Percentiles rank a stretch among this genome's conserved stretches.
These are phyloP conservation scores for Enhydra lutris DNA, from an alignment of 2,113 vertebrate species.

Conservation along the genomic window DNA sequence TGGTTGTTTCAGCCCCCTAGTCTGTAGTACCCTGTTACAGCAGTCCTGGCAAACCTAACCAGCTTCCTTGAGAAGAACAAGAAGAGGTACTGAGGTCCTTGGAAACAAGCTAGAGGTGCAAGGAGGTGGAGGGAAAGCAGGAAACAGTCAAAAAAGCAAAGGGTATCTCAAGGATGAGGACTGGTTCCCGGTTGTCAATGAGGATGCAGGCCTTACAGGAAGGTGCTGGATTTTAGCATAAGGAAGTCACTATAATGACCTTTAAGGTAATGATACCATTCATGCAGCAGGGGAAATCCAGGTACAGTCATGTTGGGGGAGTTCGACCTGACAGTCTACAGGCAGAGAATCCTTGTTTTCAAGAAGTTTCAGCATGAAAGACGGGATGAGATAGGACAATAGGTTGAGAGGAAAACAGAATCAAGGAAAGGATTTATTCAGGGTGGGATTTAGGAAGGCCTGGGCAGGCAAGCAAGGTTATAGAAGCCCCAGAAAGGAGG, in stretches of 20 bases:
- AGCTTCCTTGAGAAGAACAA: neutral
- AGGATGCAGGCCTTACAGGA: neutral
- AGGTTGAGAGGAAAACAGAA: neutral
- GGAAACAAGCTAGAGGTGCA: neutral
- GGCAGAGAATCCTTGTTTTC: neutral
- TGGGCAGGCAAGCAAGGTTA: neutral
- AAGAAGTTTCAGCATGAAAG: neutral
- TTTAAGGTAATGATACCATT: slow-evolving; percentile 1
- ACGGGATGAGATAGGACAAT: neutral
- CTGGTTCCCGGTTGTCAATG: fast-evolving
- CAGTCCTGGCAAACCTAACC: neutral
- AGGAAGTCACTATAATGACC: slow-evolving; percentile 50
- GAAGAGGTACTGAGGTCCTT: neutral
- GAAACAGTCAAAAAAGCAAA: neutral
- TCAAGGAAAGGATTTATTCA: neutral
- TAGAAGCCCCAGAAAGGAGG: neutral
- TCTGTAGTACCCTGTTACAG: neutral
- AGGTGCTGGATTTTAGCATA: neutral
- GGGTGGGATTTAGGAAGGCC: neutral
- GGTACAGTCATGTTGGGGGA: neutral
- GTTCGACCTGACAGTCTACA: neutral
- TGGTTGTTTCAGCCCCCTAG: neutral
- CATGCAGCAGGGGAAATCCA: slow-evolving; percentile 18
- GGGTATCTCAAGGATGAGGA: neutral
- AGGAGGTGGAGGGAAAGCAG: neutral